Conservation (phyloP, 2,888 invertebrate genomes). For the Pristionchus japonicus region DNA sequence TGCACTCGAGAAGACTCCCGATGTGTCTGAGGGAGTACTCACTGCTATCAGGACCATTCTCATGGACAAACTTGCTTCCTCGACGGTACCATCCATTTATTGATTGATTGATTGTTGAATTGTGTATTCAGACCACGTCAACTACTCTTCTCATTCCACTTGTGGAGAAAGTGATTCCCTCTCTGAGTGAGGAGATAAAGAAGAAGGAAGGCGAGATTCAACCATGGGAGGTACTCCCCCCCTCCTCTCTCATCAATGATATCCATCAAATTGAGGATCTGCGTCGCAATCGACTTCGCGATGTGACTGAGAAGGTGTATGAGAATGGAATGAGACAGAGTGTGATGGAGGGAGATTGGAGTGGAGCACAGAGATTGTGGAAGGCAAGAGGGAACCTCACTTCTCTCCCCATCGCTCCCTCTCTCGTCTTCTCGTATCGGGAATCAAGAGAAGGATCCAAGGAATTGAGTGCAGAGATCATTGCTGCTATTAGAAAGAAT, state of each 20-base stretch:
- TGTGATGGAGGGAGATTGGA: background rate
- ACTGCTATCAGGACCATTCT: background rate
- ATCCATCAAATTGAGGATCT: no score
- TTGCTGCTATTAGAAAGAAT: background rate
- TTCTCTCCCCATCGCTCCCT: constrained; percentile 1
- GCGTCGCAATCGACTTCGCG: background rate
- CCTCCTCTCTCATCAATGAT: background rate
- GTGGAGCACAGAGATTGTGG: background rate
- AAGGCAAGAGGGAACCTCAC: background rate
- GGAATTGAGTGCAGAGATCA: background rate
- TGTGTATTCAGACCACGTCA: background rate
- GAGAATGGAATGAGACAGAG: background rate
- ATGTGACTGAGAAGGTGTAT: background rate
- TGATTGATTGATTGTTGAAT: background rate
- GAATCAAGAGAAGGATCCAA: background rate
- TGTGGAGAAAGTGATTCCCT: background rate
- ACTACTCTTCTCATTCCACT: background rate
- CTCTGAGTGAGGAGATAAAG: background rate
- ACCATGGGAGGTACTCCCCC: background rate
- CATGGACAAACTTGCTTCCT: background rate
- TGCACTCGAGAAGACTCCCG: no score
- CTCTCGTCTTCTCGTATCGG: background rate
- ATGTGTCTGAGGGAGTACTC: background rate
- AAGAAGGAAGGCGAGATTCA: background rate
- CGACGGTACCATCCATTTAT: background rate